Base-by-base conservation (phyloP, 2,888 invertebrate genomes). In the Dryadula phaetusa region DNA sequence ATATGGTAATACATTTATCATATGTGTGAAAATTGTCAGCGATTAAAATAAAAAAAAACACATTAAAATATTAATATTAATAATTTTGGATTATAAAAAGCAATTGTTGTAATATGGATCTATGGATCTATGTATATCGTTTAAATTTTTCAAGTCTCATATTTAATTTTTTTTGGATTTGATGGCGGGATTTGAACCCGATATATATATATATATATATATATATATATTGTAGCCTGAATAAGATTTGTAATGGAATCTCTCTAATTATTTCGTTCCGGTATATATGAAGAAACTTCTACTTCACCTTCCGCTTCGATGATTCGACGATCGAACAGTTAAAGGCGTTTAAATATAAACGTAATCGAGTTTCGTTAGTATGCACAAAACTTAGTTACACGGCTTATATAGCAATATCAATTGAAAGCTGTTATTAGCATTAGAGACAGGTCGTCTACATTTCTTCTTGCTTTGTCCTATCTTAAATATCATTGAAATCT, bases 231-330 rank as follows among this genome's bases (percentile, higher is more conserved):
- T 81, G 80, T 78, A 77, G 79, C 77, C 77, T 81, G 90, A 90
- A 90, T 87, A 85, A 85, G 92, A 92, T 92, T 92, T 89, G 92
- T 90, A 89, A 86, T 86, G 90, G 90, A 90, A 91, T 91, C 90
- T 90, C 83, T 86, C 83, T 83, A 84, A 86, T 83, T 84, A 82
- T 81, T 74, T 83, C 83, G 87, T 88, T 90, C 91, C 76, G 87
- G 88, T 85, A 88, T 85, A 85, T 86, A 86, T 89, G 88, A 85
- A 88, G 81, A 82, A 85, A 87, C 90, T 89, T 86, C 87, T 87
- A 88, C 88, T 88, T 84, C 83, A 88, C 88, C 87, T 89, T 86
- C 85, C 81, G 86, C 85, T 85, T 90, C 85, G 87, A 88, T 89
- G 90, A 83, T 53, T 37, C 82, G 84, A 75, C 77, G 74, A 83